Conservation (phyloP, 2,113 vertebrate species). For the Lampris megalopsis region DNA sequence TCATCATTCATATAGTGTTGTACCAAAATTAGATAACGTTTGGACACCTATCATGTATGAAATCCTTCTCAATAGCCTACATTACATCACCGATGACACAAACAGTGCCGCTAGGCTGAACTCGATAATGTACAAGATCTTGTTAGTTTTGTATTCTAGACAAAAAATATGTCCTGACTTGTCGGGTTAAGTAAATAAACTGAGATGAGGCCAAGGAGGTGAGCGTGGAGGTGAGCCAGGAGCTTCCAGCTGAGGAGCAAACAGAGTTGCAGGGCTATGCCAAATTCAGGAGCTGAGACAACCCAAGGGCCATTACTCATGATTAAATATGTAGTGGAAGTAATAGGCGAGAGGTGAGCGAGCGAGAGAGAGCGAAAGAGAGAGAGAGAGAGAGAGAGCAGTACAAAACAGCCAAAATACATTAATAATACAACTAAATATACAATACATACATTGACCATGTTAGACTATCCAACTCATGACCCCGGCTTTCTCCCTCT, state of each 20-base stretch:
- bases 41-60: neutral
- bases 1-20: neutral
- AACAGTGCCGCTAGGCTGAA: neutral
- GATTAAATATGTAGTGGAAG: slow-evolving; percentile 57
- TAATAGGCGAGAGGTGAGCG: slow-evolving; percentile 37
- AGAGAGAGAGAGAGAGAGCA: neutral
- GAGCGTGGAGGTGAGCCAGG: slow-evolving; percentile 46
- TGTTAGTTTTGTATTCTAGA: slow-evolving; percentile 3
- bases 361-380: neutral
- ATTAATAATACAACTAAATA: slow-evolving; percentile 1
- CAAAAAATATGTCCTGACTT: slow-evolving; percentile 24
- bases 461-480: neutral
- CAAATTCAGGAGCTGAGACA: slow-evolving; percentile 56
- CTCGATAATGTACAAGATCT: neutral
- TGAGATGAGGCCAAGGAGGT: slow-evolving; percentile 50
- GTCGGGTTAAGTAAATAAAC: slow-evolving; percentile 53
- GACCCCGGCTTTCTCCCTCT: neutral
- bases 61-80: too few relatives aligned
- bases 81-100: neutral
- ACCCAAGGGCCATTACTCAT: slow-evolving; percentile 57
- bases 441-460: slow-evolving; percentile 9
- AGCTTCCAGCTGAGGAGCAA: slow-evolving; percentile 58
- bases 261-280: slow-evolving; percentile 52
- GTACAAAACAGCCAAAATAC: neutral
- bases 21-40: neutral